Base-by-base conservation (phyloP, 1,140 invertebrate genomes). In the Lepidotrigona ventralis region DNA sequence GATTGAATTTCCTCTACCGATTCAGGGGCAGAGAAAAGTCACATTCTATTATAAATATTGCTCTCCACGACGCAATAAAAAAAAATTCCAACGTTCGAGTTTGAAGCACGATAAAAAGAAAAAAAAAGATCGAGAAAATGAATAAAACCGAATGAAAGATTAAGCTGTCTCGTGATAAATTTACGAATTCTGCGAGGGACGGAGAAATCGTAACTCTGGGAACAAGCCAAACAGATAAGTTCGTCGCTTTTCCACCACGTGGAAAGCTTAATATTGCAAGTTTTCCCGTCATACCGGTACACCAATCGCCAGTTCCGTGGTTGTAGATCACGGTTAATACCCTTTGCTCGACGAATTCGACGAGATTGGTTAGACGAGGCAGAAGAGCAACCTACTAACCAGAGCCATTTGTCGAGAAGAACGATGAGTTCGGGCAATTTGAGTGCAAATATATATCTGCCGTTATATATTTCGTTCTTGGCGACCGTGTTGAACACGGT, bases 231-330 rank as follows among this genome's bases (percentile, higher is more conserved):
- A 69, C 39, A 33, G 23, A 84, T 74, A 53, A 88, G 14, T 87
- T 79, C 53, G 76, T 26, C 2, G 66, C 21, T n/a, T 46, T 2
- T 51, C 9, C n/a, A n/a, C n/a, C 26, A 5, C 23, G 51, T 26
- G 51, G 82, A 33, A 82, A 56, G 6, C 72, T 88, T 85, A 86
- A 83, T 83, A 87, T 76, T 88, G 83, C 80, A 63, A 79, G 29
- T 86, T 75, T 72, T 39, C 66, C 66, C 53, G n/a, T 53, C 51
- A 56, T n/a, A 21, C 21, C 3, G 39, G 26, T 63, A 64, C 46
- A 17, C 21, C 51, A 33, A 76, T 53, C 23, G 60, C 53, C 14
- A 56, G 14, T 51, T 29, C 23, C 17, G 46, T 54, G 11, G 17
- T 64, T n/a, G 19, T 63, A 56, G 29, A 84, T 82, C 29, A 46